Conservation (phyloP, 2,113 vertebrate genomes). For the Budorcas taxicolor region DNA sequence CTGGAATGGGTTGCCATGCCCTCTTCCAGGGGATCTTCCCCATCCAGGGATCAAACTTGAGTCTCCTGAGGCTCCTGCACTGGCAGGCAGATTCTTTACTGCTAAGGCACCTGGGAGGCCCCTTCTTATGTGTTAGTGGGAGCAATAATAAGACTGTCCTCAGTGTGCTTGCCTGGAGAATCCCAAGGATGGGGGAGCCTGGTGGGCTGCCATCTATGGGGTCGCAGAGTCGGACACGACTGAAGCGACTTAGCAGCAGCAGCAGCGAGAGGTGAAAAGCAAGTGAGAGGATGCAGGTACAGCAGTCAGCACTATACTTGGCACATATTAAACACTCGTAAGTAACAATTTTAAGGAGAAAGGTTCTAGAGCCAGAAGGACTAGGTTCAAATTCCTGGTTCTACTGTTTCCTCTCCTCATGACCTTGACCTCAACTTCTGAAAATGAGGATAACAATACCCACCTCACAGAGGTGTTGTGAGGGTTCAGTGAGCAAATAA, state of each 20-base stretch:
- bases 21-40: background rate
- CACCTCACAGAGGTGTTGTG: background rate
- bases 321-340: background rate
- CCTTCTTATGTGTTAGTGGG: background rate
- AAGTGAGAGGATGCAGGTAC: background rate
- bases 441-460: background rate
- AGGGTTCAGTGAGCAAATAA: background rate
- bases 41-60: background rate
- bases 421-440: background rate
- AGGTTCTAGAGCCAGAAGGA: background rate
- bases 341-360: background rate
- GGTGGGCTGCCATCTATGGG: no score
- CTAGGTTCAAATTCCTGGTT: background rate
- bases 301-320: background rate
- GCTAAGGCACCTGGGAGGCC: background rate
- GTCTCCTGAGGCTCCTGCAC: background rate
- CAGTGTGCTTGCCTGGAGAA: background rate
- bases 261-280: background rate
- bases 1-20: background rate
- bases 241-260: no score
- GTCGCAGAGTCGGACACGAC: fast-evolving
- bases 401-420: background rate
- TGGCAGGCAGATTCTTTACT: background rate
- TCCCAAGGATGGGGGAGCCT: no score
- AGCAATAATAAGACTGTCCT: background rate